Evolutionary conservation across 2,113 vertebrate species (phyloP), one percentile per base, ranked within the genome.

Genomic region (Murina feae): DNA sequence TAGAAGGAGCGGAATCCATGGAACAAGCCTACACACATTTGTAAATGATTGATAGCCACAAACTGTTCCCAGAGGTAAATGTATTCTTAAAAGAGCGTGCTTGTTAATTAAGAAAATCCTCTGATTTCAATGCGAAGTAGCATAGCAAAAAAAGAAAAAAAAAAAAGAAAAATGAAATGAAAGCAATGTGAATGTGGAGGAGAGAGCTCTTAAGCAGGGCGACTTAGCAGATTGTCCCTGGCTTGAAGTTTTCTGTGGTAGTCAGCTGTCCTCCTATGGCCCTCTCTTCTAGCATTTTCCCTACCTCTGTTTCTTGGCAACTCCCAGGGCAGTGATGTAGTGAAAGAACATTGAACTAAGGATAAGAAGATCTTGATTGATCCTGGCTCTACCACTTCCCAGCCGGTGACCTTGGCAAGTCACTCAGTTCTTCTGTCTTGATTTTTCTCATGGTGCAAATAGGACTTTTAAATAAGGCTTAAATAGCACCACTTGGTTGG

Each of bases 71-170:
- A 95, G 51, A 74, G 49, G 17, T 75, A 92, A 47, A 25, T 94
- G 44, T 58, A 32, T 86, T 84, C 44, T 82, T 63, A 39, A 75
- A 74, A 83, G 6, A 82, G 23, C 32, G 71, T 89, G 49, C n/a
- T 88, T 90, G 10, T 53, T 90, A 72, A 89, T 96, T 95, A 94
- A 81, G 44, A 86, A 83, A 85, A 89, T 66, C 6, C 86, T 9
- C 37, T 75, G 58, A 55, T 20, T 35, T 83, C 44, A 51, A 51
- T 91, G 91, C 75, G 32, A 66, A 89, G 20, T 9, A 55, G 10
- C 11, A 30, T 9, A 39, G 86, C 16, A 23, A 89, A 69, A 75
- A 23, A 35, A n/a, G n/a, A n/a, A n/a, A n/a, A 23, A 89, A 69
- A 75, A 23, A 35, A 23, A 89, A 69, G 71, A 23, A 35, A 87